Base-by-base conservation (phyloP, 1,140 invertebrate species). In the Drosophila subobscura region DNA sequence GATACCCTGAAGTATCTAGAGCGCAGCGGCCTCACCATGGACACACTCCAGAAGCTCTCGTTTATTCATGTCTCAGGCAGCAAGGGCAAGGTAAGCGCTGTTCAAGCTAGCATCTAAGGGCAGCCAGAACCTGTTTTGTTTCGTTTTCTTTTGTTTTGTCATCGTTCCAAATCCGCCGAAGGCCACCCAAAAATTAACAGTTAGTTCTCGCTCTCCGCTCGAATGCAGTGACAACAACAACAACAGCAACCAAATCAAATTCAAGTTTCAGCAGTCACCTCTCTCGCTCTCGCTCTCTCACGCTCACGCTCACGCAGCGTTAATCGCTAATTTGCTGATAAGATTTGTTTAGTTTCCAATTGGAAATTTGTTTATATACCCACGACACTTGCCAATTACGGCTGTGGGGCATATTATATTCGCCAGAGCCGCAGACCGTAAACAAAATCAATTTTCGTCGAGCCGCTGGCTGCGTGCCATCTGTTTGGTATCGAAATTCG, bases 51-150 rank as follows among this genome's bases (percentile, higher is more conserved):
- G 45, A 25, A 67, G 68, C 88, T 99, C 8, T 95, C 96, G 53
- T 93, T 98, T 5, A 98, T 99, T 77, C 98, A 99, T 93, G 95
- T 99, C 1, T 93, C 97, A 77, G 99, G 99, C 5, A 99, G 98
- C 0, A 99, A 99, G 93, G 98, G 98, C 37, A 97, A 97, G 92
- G 93, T 93, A 68, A 72, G 84, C 53, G 5, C 4, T 6, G 8
- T 8, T 41, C 8, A 0, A 20, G 0, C 16, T 20, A 20, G 16
- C 4, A 4, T 10, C 33, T 37, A 10, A 37, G 10, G 10, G 33
- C 10, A 12, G 14, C 4, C 4, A 37, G 23, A 60, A 60, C 41
- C 41, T 41, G 66, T 52, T 68, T 5, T 70, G 6, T 4, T 33
- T 27, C 23, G 5, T 47, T 37, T 10, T 49, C 12, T 52, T 68